Base-by-base conservation (phyloP, 2,797 vertebrate species). In the Sebastes hopkinsi region DNA sequence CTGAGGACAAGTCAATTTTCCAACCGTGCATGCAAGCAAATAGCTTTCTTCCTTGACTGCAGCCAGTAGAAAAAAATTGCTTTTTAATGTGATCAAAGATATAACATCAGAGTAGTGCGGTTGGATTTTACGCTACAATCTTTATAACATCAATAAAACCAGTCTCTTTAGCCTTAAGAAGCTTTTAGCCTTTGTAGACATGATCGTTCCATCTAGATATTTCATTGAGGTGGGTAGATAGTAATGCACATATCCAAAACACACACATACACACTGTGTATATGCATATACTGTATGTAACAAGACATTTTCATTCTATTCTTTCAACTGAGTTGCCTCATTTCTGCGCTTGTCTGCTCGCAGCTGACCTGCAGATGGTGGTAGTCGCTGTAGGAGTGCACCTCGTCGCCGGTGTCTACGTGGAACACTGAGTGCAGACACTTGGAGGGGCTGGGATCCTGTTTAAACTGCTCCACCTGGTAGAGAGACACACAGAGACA, bases 391-490 rank as follows among this genome's bases (percentile, higher is more conserved):
- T 95, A 96, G 50, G 95, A 87, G 38, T 96, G 75, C 29, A 99
- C 82, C 90, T 99, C 97, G 64, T 99, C 98, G 4, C 99, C 98
- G 1, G 97, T 99, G 62, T 96, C 91, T 14, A 98, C 95, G 13
- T 92, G 76, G 88, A 99, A 99, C 72, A 98, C 73, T 0, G 99
- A 99, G 93, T 99, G 98, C 67, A 99, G 96, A 88, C 97, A 99
- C 11, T 95, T 98, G 60, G 96, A 96, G 2, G 98, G 97, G 72
- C 96, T 97, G 27, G 98, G 98, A 67, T 99, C 97, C 88, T 99
- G 97, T 88, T 99, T 99, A 84, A 99, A 99, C 86, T 96, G 94
- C 92, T 99, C 97, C 84, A 99, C 98, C 99, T 99, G 81, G 55
- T 2, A 74, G 29, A 83, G 54, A 79, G 22, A 75, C 0, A 52